Evolutionary conservation across 1,140 invertebrate species (phyloP).

Genomic region (Nasonia vitripennis): DNA sequence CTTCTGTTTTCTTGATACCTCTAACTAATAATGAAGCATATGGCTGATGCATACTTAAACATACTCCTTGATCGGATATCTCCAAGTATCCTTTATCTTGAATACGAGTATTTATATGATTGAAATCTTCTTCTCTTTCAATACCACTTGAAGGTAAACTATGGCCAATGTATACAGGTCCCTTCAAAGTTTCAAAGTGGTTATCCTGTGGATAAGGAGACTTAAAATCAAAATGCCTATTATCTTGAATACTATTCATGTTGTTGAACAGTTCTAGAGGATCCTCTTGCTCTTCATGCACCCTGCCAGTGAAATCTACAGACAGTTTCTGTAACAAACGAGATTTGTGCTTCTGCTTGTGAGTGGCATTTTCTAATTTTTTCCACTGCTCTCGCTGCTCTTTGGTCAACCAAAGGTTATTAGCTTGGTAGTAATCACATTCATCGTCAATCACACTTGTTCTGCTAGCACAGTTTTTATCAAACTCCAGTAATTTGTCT

Average conservation of each 20-base stretch:
- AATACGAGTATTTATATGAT: slow-evolving; percentile 70
- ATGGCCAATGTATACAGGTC: slow-evolving; percentile 26
- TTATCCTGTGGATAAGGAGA: not conserved
- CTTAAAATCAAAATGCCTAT: slow-evolving; percentile 24
- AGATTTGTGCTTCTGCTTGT: slow-evolving; percentile 83
- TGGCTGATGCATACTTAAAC: slow-evolving; percentile 96
- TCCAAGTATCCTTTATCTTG: slow-evolving; percentile 91
- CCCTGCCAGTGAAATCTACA: slow-evolving; percentile 88
- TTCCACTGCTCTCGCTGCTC: slow-evolving; percentile 82
- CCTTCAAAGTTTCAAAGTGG: not conserved
- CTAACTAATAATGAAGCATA: slow-evolving; percentile 93
- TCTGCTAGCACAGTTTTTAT: slow-evolving; percentile 79
- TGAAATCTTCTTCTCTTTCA: not conserved
- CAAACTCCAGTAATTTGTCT: slow-evolving; percentile 47
- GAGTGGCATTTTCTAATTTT: slow-evolving; percentile 82
- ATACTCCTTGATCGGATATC: slow-evolving; percentile 91
- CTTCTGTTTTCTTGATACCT: slow-evolving; percentile 93
- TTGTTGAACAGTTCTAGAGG: slow-evolving; percentile 53
- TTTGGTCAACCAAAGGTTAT: slow-evolving; percentile 87
- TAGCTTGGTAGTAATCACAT: slow-evolving; percentile 92
- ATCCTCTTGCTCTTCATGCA: slow-evolving; percentile 72
- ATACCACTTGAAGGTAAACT: slow-evolving; percentile 11
- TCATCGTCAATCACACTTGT: slow-evolving; percentile 97
- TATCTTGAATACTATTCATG: slow-evolving; percentile 53
- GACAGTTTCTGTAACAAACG: slow-evolving; percentile 82